Conservation (phyloP, 2,113 vertebrate species). For the Lagopus leucura region DNA sequence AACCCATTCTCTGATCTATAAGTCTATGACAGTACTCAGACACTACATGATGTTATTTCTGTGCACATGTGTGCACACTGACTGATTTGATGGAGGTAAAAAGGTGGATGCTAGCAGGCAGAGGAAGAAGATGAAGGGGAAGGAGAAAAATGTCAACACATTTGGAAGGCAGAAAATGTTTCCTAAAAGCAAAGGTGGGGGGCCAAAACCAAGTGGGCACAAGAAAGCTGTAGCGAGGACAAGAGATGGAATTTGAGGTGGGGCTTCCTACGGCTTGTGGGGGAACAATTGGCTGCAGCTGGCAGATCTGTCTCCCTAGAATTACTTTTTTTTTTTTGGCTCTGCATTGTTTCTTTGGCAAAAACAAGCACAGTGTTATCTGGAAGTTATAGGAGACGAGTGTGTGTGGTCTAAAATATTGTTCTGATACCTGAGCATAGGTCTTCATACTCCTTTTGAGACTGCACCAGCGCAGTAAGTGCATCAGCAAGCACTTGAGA, state of each 20-base stretch:
- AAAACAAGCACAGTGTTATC: neutral
- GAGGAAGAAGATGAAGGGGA: neutral
- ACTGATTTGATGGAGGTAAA: neutral
- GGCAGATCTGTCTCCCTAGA: accelerated
- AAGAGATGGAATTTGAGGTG: neutral
- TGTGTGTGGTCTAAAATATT: neutral
- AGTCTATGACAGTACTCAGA: neutral
- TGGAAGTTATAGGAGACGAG: neutral
- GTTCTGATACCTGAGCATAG: neutral
- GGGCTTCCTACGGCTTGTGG: neutral
- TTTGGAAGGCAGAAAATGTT: neutral
- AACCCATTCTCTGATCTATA: neutral
- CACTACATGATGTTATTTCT: neutral
- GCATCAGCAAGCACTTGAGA: neutral
- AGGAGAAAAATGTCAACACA: neutral
- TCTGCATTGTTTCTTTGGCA: neutral
- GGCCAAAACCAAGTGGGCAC: accelerated
- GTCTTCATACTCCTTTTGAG: neutral
- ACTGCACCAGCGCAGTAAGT: neutral
- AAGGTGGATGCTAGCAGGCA: neutral
- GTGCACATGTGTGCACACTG: accelerated
- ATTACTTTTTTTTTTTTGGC: neutral
- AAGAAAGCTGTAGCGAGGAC: neutral
- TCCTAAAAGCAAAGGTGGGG: neutral
- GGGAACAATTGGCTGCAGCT: accelerated